Evolutionary conservation across 2,113 vertebrate genomes (phyloP), one percentile per base, ranked within the genome.

Genomic region (Passer montanus): DNA sequence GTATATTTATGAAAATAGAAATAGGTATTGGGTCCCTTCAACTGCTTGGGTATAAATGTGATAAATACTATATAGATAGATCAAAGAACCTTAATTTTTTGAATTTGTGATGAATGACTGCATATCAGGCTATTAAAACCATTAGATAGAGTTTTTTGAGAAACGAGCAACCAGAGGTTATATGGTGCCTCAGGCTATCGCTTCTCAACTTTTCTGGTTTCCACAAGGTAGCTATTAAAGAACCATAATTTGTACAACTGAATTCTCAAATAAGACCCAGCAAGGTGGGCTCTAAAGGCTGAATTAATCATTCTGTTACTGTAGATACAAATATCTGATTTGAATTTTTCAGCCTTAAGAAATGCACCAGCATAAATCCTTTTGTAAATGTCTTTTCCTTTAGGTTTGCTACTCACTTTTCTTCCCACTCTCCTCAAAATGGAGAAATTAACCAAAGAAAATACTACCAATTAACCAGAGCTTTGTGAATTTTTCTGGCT

Each of bases 121-220:
- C 27, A 2, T 93, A 94, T 96, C 83, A 94, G 72, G 60, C 88
- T 84, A 80, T 92, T 97, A 93, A 95, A 94, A 88, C 85, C 60
- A 74, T 93, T 96, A 93, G 67, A 82, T 28, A 70, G 86, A 64
- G 66, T 44, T 90, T 94, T 93, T 84, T 94, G 82, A 93, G 92
- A 88, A 96, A 94, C 47, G 90, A 94, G 85, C 92, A 95, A 92
- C 52, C 83, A 87, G 92, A 90, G 94, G 87, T 96, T 94, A 85
- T 93, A 60, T 49, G 63, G 66, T 91, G 95, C 93, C 94, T 94
- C 76, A 81, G 90, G 95, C 88, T 93, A 81, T 72, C 0, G 1
- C 94, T 89, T 94, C 92, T 95, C 87, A 92, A 86, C 90, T 94
- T 96, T 88, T 93, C 94, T 96, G 72, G 55, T 95, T 96, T 96